phyloP scores from a whole-genome alignment of 2,797 vertebrate species.

The Eulemur albifrons region DNA sequence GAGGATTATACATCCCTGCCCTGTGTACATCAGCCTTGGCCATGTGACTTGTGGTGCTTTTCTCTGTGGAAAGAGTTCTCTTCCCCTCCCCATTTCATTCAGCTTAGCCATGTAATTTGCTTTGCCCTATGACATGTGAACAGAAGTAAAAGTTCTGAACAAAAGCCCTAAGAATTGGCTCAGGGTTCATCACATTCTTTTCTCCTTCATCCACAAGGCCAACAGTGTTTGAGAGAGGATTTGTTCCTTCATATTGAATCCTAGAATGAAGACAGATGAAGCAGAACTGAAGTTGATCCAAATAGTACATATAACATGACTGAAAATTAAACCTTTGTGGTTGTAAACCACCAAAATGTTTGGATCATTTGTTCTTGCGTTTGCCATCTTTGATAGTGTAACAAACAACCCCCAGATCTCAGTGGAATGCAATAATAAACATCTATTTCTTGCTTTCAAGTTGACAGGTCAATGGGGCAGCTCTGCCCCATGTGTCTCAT shows the following conservation, averaged over 20 bases:
- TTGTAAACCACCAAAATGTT: not conserved
- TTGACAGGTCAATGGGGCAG: not conserved
- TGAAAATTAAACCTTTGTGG: not conserved
- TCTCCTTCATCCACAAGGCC: not conserved
- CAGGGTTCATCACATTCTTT: not conserved
- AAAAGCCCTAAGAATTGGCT: not conserved
- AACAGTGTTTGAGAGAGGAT: not conserved
- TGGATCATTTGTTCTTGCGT: not conserved
- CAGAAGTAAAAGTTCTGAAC: conserved; percentile 10
- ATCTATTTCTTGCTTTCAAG: conserved; percentile 44
- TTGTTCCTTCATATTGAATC: not conserved
- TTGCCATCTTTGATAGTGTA: not conserved
- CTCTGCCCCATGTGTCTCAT: not conserved
- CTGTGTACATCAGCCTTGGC: not conserved
- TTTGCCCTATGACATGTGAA: not conserved
- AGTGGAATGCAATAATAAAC: not conserved
- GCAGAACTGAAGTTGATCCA: not conserved
- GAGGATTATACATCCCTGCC: not conserved
- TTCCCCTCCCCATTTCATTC: not conserved
- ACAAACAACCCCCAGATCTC: not conserved
- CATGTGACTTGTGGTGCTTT: not conserved
- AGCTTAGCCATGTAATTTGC: not conserved
- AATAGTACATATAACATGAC: not conserved
- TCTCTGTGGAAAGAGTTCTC: not conserved
- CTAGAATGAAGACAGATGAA: not conserved